Evolutionary conservation across 2,888 invertebrate genomes (phyloP).

Genomic region (Melikaiella ostensackeni): DNA sequence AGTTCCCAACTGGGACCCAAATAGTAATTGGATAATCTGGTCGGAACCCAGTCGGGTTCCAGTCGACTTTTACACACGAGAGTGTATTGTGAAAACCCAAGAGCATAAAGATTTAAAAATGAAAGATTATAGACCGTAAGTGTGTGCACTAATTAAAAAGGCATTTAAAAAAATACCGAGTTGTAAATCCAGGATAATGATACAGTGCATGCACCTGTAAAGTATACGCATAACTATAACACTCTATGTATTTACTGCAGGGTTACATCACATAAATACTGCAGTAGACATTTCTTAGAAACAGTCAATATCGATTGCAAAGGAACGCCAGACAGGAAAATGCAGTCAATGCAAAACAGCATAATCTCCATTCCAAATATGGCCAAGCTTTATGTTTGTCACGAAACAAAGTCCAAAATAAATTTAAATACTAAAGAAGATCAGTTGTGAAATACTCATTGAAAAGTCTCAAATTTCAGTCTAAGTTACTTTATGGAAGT

Average conservation of each 20-base stretch:
- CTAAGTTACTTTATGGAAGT: too few species aligned
- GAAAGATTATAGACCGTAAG: neutral
- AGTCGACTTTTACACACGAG: too few species aligned
- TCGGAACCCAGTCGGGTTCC: too few species aligned
- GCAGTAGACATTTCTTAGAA: slow-evolving; percentile 36
- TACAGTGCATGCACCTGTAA: slow-evolving; percentile 13
- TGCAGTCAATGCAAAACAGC: slow-evolving; percentile 8
- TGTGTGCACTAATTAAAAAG: neutral
- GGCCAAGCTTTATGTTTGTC: neutral
- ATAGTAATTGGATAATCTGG: too few species aligned
- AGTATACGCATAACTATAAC: slow-evolving; percentile 1
- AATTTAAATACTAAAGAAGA: neutral
- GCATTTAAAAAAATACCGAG: neutral
- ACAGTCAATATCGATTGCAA: slow-evolving; percentile 36
- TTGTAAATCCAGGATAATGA: neutral
- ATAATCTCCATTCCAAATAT: slow-evolving; percentile 22
- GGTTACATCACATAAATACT: slow-evolving; percentile 44
- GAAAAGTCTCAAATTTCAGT: neutral
- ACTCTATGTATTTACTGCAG: neutral
- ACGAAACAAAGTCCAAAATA: neutral
- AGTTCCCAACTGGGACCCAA: too few species aligned
- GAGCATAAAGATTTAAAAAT: neutral
- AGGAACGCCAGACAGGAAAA: slow-evolving; percentile 27
- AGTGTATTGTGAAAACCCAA: neutral
- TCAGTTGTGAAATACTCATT: neutral